Evolutionary conservation across 2,113 vertebrate genomes (phyloP).

Genomic region (Nerophis lumbriciformis): DNA sequence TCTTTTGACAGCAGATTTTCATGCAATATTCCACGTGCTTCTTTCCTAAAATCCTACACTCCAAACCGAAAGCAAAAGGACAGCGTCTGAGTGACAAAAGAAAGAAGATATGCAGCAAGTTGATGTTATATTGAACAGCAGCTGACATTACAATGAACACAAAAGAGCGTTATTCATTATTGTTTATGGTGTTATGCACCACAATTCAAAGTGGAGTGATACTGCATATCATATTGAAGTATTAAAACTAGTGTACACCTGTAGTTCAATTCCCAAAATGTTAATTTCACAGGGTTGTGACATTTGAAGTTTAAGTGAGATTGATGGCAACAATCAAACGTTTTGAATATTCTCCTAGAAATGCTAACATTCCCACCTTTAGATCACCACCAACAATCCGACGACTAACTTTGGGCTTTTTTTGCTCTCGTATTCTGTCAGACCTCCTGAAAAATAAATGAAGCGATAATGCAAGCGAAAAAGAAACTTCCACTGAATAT

Average conservation of each 20-base stretch:
- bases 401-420: conserved; percentile 22
- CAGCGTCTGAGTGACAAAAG: conserved; percentile 42
- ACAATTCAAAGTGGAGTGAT: conserved; percentile 47
- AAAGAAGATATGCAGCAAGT: conserved; percentile 54
- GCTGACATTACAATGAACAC: conserved; percentile 57
- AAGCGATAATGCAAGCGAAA: conserved; percentile 52
- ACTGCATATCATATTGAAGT: conserved; percentile 33
- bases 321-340: conserved; percentile 31
- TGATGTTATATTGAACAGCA: conserved; percentile 64
- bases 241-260: conserved; percentile 39
- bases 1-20: conserved; percentile 45
- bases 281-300: conserved; percentile 32
- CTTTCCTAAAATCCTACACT: conserved; percentile 33
- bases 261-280: neutral
- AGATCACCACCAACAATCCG: conserved; percentile 38
- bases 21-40: conserved; percentile 50
- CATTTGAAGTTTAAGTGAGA: conserved; percentile 29
- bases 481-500: conserved; percentile 58
- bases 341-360: conserved; percentile 48
- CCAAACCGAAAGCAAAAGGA: conserved; percentile 6
- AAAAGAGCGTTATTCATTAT: conserved; percentile 70
- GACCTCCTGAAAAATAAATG: conserved; percentile 55
- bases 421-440: conserved; percentile 50
- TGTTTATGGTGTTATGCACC: neutral
- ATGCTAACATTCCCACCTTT: conserved; percentile 46